Conservation (phyloP, 2,113 vertebrate species). For the Mobula birostris region DNA sequence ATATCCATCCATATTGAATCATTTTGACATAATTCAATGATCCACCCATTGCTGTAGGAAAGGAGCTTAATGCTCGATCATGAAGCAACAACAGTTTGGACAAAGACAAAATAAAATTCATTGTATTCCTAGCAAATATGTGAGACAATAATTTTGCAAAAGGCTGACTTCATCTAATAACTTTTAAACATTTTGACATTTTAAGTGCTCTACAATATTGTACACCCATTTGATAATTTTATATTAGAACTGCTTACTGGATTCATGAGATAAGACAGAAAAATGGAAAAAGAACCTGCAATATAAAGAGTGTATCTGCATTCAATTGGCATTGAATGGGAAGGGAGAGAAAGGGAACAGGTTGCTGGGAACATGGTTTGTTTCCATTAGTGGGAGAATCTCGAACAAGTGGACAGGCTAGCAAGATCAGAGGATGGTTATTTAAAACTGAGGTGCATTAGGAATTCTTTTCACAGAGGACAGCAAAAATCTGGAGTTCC, state of each 20-base stretch:
- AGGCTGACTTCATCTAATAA: neutral
- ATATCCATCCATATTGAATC: neutral
- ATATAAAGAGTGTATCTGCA: neutral
- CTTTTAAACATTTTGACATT: neutral
- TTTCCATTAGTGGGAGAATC: too few relatives aligned
- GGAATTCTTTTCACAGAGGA: too few relatives aligned
- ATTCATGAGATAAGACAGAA: neutral
- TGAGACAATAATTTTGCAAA: neutral
- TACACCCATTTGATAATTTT: neutral
- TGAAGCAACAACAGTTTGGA: neutral
- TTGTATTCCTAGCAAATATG: neutral
- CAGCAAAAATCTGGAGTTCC: too few relatives aligned
- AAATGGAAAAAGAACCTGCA: neutral
- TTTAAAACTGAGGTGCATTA: too few relatives aligned
- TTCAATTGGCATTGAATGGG: too few relatives aligned
- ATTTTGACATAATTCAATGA: constrained; percentile 3
- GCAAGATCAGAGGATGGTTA: too few relatives aligned
- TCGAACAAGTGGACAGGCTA: too few relatives aligned
- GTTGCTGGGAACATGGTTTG: neutral
- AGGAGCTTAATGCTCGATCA: neutral
- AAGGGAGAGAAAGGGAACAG: neutral
- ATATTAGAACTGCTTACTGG: neutral
- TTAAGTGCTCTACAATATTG: neutral
- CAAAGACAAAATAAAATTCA: neutral
- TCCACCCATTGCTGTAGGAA: neutral